A percentile compares a stretch with the other conserved stretches of the same genome.
Evolutionary conservation across 1,140 invertebrate genomes (phyloP).

Genomic region (Cecropterus lyciades): DNA sequence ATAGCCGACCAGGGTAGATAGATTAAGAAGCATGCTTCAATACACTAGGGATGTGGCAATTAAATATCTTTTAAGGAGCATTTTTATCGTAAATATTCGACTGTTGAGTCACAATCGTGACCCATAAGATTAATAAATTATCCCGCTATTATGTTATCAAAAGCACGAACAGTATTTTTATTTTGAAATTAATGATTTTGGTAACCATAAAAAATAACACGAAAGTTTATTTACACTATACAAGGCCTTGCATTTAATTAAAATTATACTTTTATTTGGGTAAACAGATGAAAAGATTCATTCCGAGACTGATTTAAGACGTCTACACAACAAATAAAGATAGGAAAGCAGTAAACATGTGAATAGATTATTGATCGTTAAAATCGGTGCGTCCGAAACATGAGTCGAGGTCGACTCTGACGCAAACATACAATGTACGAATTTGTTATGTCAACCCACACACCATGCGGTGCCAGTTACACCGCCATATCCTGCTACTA

Average conservation of each 20-base stretch:
- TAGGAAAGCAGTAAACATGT: conserved; percentile 39
- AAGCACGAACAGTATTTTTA: too few species aligned
- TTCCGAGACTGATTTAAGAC: conserved; percentile 27
- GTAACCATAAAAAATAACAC: too few species aligned
- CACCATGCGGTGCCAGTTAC: conserved; percentile 35
- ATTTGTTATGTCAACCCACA: conserved; percentile 49
- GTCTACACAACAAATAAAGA: conserved; percentile 23
- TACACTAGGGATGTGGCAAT: not conserved
- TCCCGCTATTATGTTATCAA: too few species aligned
- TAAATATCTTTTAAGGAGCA: not conserved
- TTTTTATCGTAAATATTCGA: not conserved
- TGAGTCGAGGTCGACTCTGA: conserved; percentile 54
- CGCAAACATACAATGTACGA: conserved; percentile 48
- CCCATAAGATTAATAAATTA: not conserved
- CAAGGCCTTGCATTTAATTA: too few species aligned
- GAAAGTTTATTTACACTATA: too few species aligned
- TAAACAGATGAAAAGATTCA: conserved; percentile 15
- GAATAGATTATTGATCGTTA: conserved; percentile 50
- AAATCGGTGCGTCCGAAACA: conserved; percentile 42
- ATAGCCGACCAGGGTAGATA: too few species aligned
- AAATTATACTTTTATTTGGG: conserved; percentile 16
- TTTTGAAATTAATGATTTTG: too few species aligned
- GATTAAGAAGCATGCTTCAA: too few species aligned
- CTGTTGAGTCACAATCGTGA: not conserved
- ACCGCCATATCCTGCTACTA: conserved; percentile 39